Conservation (phyloP, 2,797 vertebrate genomes). For the Gallinago solitaria region DNA sequence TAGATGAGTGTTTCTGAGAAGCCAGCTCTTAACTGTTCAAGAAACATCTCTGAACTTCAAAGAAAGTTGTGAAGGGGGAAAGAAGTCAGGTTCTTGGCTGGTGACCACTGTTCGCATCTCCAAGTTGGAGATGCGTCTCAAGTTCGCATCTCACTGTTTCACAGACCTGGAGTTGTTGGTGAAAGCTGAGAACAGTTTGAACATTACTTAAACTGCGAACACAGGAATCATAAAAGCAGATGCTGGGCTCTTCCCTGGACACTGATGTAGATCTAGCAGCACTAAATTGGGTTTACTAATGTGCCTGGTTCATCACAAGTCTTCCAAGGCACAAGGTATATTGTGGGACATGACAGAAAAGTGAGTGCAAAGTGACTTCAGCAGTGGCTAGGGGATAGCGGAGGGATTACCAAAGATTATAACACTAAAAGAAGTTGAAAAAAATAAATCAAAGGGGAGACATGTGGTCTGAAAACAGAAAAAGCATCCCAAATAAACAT, state of each 20-base stretch:
- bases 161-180: background rate
- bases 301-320: background rate
- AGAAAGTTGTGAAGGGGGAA: background rate
- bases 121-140: too few species aligned
- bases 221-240: background rate
- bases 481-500: background rate
- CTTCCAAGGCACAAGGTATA: background rate
- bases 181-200: background rate
- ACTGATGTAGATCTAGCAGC: background rate
- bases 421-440: background rate
- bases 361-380: background rate
- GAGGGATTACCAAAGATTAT: background rate
- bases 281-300: background rate
- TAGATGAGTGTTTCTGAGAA: background rate
- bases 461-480: background rate
- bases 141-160: background rate
- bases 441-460: background rate
- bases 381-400: background rate
- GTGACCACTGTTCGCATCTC: background rate
- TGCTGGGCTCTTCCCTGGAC: background rate
- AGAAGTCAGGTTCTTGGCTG: background rate
- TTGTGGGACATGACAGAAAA: background rate
- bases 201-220: accelerated
- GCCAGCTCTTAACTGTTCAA: background rate
- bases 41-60: background rate